Percentiles rank a stretch among this genome's conserved stretches.
phyloP scores from a whole-genome alignment of 2,113 vertebrate species.

The Tychaedon coryphoeus region DNA sequence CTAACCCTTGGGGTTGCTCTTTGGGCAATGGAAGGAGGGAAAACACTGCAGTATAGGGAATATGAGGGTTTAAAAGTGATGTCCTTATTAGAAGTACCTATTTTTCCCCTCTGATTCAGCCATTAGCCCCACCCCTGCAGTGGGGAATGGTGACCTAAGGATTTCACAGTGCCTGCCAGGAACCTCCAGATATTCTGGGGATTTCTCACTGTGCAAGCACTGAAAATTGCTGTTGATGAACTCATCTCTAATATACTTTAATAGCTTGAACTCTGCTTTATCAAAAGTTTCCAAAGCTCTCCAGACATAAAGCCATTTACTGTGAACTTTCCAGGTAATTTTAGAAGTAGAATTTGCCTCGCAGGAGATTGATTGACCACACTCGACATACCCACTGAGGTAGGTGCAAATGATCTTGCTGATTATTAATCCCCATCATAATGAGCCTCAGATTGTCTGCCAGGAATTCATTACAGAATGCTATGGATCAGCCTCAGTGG shows the following conservation, averaged over 20 bases:
- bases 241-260: neutral
- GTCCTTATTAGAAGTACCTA: rapidly evolving
- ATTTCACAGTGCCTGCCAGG: neutral
- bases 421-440: conserved; percentile 22
- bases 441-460: neutral
- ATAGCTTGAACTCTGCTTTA: neutral
- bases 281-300: conserved; percentile 38
- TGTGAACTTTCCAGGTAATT: conserved; percentile 13
- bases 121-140: neutral
- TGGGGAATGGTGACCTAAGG: neutral
- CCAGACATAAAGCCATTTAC: conserved; percentile 23
- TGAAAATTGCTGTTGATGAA: neutral
- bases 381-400: neutral
- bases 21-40: neutral
- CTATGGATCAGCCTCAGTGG: neutral
- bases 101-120: neutral
- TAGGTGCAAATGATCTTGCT: conserved; percentile 15
- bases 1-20: neutral
- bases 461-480: neutral
- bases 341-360: conserved; percentile 13
- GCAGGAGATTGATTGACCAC: neutral
- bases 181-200: neutral
- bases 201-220: neutral
- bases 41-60: neutral
- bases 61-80: neutral